A percentile compares a stretch with the other conserved stretches of the same genome.
Conservation (phyloP, 2,113 vertebrate species). For the Albula glossodonta region DNA sequence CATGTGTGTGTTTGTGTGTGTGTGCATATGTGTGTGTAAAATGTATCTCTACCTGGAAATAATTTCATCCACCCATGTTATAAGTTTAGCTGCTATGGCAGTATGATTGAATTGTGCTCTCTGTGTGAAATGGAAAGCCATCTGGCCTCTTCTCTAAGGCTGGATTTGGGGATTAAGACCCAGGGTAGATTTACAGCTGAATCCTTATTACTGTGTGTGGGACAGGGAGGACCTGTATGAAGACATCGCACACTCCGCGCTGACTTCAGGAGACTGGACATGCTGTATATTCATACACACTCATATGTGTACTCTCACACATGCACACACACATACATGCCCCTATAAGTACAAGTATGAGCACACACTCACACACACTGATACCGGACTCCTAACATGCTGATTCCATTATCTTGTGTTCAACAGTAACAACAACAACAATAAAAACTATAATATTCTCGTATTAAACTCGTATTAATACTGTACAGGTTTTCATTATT, state of each 20-base stretch:
- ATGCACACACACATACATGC: not conserved
- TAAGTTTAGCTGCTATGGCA: not conserved
- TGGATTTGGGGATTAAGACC: conserved; percentile 26
- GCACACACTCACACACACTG: not conserved
- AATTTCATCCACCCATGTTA: not conserved
- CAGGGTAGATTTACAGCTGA: conserved; percentile 2
- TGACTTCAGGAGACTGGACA: not conserved
- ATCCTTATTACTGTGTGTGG: conserved; percentile 18
- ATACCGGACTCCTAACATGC: not conserved
- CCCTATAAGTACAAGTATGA: not conserved
- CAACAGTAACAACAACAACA: too few species aligned
- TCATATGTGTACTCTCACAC: not conserved
- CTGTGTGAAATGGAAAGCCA: not conserved
- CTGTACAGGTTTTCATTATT: too few species aligned
- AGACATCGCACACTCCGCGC: not conserved
- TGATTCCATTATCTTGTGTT: too few species aligned
- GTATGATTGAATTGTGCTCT: conserved; percentile 2
- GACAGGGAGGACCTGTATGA: not conserved
- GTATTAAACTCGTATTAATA: too few species aligned
- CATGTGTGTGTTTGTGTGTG: not conserved
- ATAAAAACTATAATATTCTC: not conserved
- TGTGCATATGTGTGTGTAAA: not conserved
- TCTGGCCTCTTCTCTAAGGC: conserved; percentile 7
- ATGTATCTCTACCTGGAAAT: not conserved
- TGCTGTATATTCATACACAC: not conserved